Evolutionary conservation across 1,140 invertebrate species (phyloP).

Genomic region (Bombus sibiricus): DNA sequence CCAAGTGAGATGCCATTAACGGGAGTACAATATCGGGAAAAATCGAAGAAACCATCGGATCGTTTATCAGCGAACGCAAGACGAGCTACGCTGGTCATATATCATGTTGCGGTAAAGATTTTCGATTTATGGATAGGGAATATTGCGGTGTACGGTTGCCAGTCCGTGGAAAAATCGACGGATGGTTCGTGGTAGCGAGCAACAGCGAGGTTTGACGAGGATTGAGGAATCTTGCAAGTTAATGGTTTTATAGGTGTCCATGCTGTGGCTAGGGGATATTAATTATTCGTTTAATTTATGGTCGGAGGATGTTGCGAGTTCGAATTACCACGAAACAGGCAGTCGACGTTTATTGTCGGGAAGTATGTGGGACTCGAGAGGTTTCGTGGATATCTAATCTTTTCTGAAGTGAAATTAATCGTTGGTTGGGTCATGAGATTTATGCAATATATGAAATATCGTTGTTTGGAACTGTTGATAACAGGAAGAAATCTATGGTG

Average conservation of each 20-base stretch:
- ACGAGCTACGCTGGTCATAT: slow-evolving; percentile 45
- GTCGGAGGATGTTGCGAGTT: neutral
- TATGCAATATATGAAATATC: neutral
- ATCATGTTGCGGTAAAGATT: slow-evolving; percentile 48
- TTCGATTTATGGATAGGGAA: slow-evolving; percentile 47
- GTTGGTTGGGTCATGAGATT: neutral
- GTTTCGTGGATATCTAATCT: neutral
- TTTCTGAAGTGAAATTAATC: neutral
- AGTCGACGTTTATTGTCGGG: slow-evolving; percentile 9
- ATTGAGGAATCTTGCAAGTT: slow-evolving; percentile 24
- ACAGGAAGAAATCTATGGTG: neutral
- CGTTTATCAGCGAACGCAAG: slow-evolving; percentile 60
- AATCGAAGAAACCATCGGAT: slow-evolving; percentile 53
- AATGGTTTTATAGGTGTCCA: slow-evolving; percentile 31
- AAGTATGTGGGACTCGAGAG: neutral
- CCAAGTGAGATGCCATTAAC: slow-evolving; percentile 63
- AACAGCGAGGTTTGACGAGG: slow-evolving; percentile 14
- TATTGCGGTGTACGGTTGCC: slow-evolving; percentile 7
- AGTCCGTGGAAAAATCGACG: neutral
- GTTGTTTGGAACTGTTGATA: neutral
- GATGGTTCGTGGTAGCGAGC: neutral
- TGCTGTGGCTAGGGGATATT: neutral
- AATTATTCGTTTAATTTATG: slow-evolving; percentile 33
- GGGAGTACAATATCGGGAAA: slow-evolving; percentile 60
- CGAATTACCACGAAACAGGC: neutral